These are phyloP conservation scores for Cheirogaleus medius DNA, from an alignment of 2,113 vertebrate species.

Conservation along the genomic window DNA sequence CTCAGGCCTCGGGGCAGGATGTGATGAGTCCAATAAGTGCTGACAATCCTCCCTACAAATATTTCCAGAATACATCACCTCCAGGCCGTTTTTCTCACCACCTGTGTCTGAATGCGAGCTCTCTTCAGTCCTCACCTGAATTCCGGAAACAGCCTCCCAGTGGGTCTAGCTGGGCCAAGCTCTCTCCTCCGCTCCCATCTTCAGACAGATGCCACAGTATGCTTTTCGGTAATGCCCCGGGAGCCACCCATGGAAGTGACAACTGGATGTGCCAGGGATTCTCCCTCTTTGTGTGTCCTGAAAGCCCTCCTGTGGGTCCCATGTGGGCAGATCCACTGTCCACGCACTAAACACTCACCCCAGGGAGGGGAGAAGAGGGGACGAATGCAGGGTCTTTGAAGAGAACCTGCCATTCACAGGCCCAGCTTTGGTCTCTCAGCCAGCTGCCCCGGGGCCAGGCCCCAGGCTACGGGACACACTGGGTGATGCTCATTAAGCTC, in stretches of 20 bases:
- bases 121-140: background rate
- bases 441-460: background rate
- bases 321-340: background rate
- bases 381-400: too few species aligned
- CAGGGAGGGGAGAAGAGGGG: background rate
- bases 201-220: background rate
- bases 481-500: background rate
- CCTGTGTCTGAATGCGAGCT: constrained; percentile 7
- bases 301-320: background rate
- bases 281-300: background rate
- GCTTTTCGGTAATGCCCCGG: background rate
- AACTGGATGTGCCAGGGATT: background rate
- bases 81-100: constrained; percentile 1
- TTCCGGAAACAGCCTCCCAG: background rate
- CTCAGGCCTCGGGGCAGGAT: constrained; percentile 64
- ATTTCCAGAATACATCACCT: constrained; percentile 54
- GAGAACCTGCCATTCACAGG: background rate
- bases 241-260: background rate
- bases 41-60: background rate
- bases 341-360: too few species aligned
- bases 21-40: constrained; percentile 50
- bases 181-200: background rate
- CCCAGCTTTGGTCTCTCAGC: background rate
- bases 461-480: background rate
- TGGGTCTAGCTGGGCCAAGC: accelerated